Base-by-base conservation (phyloP, 2,888 invertebrate species). In the Leptinotarsa rubiginosa region DNA sequence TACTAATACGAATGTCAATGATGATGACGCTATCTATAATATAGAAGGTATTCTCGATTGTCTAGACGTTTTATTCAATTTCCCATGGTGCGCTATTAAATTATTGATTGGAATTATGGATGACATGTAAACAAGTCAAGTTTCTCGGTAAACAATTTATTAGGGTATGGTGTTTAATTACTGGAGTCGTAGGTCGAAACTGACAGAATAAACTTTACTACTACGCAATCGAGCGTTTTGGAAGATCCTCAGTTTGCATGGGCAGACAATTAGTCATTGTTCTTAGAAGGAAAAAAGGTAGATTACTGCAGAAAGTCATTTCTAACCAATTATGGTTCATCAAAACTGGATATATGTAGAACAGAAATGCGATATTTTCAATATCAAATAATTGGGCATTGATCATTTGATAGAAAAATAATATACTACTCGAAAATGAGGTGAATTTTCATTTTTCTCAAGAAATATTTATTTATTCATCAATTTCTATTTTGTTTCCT, bases 141-240 rank as follows among this genome's bases (percentile, higher is more conserved):
- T 68, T 68, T 56, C 52, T 68, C 18, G 15, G 52, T 68, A 68
- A 25, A 25, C 54, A 68, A 68, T 68, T 68, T 68, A 68, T 68
- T 68, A 68, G 54, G 68, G 25, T 68, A 68, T 31, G 68, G 25
- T 68, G 20, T 68, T 52, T 52, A 68, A 67, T 67, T 67, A 67
- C 52, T 31, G 67, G 25, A 67, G 22, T 31, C 50, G 49, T 67
- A 25, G 50, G 67, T 22, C 15, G 62, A n/a, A 31, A 31, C 25
- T 15, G 62, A 31, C 62, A 62, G 62, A 31, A 62, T 31, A 25
- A 16, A n/a, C 5, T 25, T 10, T 18, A 20, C 16, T 31, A 31
- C 62, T 62, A 41, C 31, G 62, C n/a, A 31, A 62, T 18, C 62
- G 62, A n/a, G 31, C 41, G 31, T 62, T 41, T 62, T 41, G 41